Conservation (phyloP, 2,888 invertebrate species). For the Leptura quadrifasciata region DNA sequence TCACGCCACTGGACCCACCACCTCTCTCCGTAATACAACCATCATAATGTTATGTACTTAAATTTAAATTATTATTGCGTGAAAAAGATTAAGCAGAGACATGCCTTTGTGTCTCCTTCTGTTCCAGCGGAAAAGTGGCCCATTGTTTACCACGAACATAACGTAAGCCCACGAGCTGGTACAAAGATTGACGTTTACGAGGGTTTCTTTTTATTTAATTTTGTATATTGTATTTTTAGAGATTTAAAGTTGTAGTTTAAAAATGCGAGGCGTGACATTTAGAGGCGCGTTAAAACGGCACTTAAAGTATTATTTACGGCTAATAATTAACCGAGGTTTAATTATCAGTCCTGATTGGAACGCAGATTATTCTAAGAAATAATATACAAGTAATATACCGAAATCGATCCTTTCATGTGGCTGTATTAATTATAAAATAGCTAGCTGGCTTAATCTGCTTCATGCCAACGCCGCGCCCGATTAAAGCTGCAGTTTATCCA, state of each 20-base stretch:
- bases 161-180: constrained; percentile 28
- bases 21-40: constrained; percentile 66
- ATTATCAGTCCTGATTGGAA: constrained; percentile 72
- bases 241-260: constrained; percentile 67
- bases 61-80: constrained; percentile 70
- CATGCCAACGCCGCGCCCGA: constrained; percentile 38
- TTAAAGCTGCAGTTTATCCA: constrained; percentile 41
- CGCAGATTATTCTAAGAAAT: constrained; percentile 71
- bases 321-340: constrained; percentile 73
- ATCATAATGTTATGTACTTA: constrained; percentile 69
- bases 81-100: constrained; percentile 40
- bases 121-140: constrained; percentile 20
- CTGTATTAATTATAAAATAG: constrained; percentile 57
- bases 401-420: constrained; percentile 57
- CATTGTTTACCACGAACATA: constrained; percentile 1
- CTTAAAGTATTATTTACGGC: constrained; percentile 74
- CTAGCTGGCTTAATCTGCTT: constrained; percentile 41
- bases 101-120: constrained; percentile 13
- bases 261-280: constrained; percentile 73
- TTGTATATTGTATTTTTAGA: constrained; percentile 70
- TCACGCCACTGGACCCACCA: constrained; percentile 29
- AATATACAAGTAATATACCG: constrained; percentile 57
- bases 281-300: constrained; percentile 74
- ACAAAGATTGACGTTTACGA: constrained; percentile 70
- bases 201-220: constrained; percentile 68